These are phyloP conservation scores for Pantherophis alleghaniensis DNA, from an alignment of 2,797 vertebrate species.

Conservation along the genomic window DNA sequence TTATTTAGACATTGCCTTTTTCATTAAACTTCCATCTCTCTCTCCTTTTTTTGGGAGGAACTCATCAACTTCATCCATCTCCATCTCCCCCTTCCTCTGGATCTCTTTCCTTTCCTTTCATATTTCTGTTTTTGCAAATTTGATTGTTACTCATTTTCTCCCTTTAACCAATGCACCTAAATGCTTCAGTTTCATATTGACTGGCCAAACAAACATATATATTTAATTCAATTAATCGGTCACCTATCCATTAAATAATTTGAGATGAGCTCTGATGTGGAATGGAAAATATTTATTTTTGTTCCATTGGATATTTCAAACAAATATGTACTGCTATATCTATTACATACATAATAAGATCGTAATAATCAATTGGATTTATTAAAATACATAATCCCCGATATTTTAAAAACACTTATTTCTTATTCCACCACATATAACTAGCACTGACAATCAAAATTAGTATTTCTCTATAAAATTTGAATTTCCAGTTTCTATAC, in stretches of 20 bases:
- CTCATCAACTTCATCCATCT: background rate
- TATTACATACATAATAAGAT: background rate
- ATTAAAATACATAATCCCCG: background rate
- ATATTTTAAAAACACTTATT: background rate
- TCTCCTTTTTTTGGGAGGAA: background rate
- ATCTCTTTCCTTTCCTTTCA: background rate
- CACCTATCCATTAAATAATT: no score
- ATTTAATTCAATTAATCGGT: no score
- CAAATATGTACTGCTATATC: no score
- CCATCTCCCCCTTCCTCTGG: background rate
- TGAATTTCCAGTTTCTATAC: no score
- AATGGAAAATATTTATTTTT: no score
- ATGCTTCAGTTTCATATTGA: no score
- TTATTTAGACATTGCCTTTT: background rate
- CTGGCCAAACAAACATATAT: no score
- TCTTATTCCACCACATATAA: background rate
- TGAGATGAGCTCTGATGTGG: no score
- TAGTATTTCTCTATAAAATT: background rate
- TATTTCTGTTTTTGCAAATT: background rate
- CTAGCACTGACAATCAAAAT: background rate
- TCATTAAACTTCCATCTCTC: background rate
- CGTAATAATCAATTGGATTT: background rate
- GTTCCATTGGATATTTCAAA: no score
- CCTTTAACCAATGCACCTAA: no score
- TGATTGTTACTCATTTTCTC: no score